Evolutionary conservation across 2,888 invertebrate species (phyloP), one percentile per base, ranked within the genome.

Genomic region (Drosophila pseudotalamancana): DNA sequence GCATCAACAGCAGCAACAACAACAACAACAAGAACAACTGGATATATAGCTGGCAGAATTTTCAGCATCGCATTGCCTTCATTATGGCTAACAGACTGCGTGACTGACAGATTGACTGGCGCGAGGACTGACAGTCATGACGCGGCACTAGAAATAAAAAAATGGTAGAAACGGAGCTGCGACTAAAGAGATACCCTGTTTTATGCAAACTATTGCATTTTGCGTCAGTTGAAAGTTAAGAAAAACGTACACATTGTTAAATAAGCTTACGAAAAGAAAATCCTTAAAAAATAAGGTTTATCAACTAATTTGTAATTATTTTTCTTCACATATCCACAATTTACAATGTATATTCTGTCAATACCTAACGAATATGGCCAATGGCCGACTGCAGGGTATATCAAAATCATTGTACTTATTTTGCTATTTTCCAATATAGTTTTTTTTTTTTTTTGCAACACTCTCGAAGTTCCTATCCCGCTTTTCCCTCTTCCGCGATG

Each of bases 91-190:
- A 81, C 81, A 78, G 85, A 81, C 81, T 81, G 84, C 72, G 68
- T 83, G 81, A 81, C 84, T 84, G 81, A 81, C 81, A 81, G 81
- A 81, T 84, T 81, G 81, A 84, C 81, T 80, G 81, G 70, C 78
- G 72, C 78, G 46, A 63, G 60, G 73, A 81, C 80, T 65, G 77
- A 79, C 71, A 29, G 68, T 43, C 81, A 69, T 80, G 79, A 80
- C 79, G 72, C 56, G 63, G 84, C 84, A 69, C 49, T 80, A 80
- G 80, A 79, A 77, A 51, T 49, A 4, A 18, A 4, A n/a, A 18
- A 18, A 5, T n/a, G n/a, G 4, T 5, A 19, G n/a, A 14, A 8
- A 45, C 3, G 21, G 1, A 3, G 6, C 4, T 3, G 0, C 29
- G 39, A 53, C 53, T 37, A 1, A 3, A 0, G 0, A 18, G 35